Base-by-base conservation (phyloP, 2,888 invertebrate genomes). In the Theretra japonica region DNA sequence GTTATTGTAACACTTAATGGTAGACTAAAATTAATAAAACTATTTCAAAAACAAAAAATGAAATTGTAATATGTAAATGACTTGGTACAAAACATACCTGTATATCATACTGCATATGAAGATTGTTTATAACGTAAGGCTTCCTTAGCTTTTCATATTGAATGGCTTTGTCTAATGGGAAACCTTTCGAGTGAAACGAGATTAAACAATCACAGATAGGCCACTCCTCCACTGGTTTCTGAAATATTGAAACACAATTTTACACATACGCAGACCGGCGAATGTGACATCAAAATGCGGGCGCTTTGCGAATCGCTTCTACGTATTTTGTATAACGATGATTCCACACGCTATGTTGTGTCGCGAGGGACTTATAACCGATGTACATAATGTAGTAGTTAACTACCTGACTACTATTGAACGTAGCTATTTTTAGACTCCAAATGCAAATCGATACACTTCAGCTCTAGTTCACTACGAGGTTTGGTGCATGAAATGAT, bases 101-200 rank as follows among this genome's bases (percentile, higher is more conserved):
- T 85, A 99, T 97, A 89, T 98, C 98, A 93, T 98, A 99, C 90
- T 99, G 99, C 97, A 99, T 98, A 84, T 98, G 98, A 79, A 99
- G 96, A 95, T 99, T 99, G 91, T 99, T 99, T 82, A 99, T 98
- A 77, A 99, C 97, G 88, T 99, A 99, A 0, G 99, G 99, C 89
- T 97, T 97, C 79, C 99, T 96, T 73, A 99, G 94, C 84, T 97
- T 97, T 72, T 99, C 97, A 93, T 99, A 99, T 84, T 97, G 97
- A 82, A 99, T 98, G 41, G 99, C 99, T 94, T 99, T 99, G 86
- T 99, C 98, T 76, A 99, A 95, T 0, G 99, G 99, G 93, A 99
- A 99, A 56, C 99, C 99, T 92, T 98, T 98, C 5, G 99, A 99
- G 92, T 99, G 99, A 92, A 99, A 99, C 72, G 99, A 99, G 83